phyloP scores from a whole-genome alignment of 1,140 invertebrate genomes.

The Pseudobourletiella spinata region DNA sequence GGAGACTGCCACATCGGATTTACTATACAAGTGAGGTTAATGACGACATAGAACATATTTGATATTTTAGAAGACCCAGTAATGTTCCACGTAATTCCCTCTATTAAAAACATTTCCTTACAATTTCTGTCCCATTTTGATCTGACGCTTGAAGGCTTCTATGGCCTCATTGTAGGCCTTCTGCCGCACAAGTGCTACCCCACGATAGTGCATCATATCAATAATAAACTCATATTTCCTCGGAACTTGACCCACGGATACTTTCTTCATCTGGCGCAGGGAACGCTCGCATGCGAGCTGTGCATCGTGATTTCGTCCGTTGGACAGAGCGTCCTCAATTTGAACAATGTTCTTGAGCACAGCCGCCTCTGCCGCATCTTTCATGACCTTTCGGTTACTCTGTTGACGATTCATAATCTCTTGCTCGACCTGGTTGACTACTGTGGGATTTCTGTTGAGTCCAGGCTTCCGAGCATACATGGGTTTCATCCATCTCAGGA shows the following conservation, averaged over 20 bases:
- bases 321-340: conserved; percentile 1
- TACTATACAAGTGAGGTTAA: not conserved
- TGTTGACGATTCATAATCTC: not conserved
- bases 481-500: not conserved
- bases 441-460: not conserved
- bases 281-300: not conserved
- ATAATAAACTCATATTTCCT: conserved; percentile 4
- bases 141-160: not conserved
- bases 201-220: conserved; percentile 1
- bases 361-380: not conserved
- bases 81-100: too few species aligned
- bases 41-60: too few species aligned
- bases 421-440: not conserved
- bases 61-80: too few species aligned
- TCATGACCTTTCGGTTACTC: not conserved
- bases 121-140: not conserved
- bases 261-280: not conserved
- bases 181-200: not conserved
- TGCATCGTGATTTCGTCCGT: not conserved
- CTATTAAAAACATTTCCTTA: too few species aligned
- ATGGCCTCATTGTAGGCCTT: not conserved
- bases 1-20: not conserved
- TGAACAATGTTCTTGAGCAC: not conserved
- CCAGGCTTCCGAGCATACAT: conserved; percentile 1
- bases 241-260: not conserved